Conservation (phyloP, 1,140 invertebrate species). For the Vollenhovia emeryi region DNA sequence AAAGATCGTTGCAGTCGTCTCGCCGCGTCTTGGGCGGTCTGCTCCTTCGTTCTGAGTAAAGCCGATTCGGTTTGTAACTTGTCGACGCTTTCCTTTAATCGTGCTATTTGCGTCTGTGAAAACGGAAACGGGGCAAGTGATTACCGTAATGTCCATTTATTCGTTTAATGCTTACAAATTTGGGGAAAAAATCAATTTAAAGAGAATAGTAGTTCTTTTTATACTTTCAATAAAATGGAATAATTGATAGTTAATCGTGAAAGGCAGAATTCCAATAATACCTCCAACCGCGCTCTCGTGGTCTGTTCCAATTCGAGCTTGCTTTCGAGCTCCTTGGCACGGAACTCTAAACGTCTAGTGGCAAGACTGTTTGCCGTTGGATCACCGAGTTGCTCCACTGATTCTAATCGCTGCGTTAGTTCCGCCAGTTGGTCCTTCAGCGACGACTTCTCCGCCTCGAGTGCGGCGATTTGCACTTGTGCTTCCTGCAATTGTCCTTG, state of each 20-base stretch:
- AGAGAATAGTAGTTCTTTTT: not conserved
- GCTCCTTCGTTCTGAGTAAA: slow-evolving; percentile 89
- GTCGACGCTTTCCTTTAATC: slow-evolving; percentile 94
- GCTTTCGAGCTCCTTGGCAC: slow-evolving; percentile 95
- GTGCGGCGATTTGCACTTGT: slow-evolving; percentile 91
- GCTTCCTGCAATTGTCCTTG: slow-evolving; percentile 93
- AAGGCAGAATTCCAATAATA: slow-evolving; percentile 72
- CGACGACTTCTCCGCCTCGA: slow-evolving; percentile 91
- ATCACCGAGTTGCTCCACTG: slow-evolving; percentile 92
- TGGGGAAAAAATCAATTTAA: not conserved
- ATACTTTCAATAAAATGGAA: not conserved
- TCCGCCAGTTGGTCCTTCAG: slow-evolving; percentile 92
- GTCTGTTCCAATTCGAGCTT: slow-evolving; percentile 95
- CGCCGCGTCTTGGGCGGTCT: slow-evolving; percentile 90
- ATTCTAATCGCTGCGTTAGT: slow-evolving; percentile 90
- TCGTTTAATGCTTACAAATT: not conserved
- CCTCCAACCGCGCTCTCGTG: slow-evolving; percentile 92
- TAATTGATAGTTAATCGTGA: not conserved
- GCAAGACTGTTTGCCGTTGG: slow-evolving; percentile 91
- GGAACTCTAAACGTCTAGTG: slow-evolving; percentile 90
- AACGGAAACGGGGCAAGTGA: not conserved
- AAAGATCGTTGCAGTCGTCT: slow-evolving; percentile 90
- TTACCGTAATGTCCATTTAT: not conserved
- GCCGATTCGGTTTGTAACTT: slow-evolving; percentile 91
- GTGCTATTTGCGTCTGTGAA: slow-evolving; percentile 89